These are phyloP conservation scores for Hermaeophaga mercurialis DNA, from an alignment of 2,888 invertebrate genomes.

Conservation along the genomic window DNA sequence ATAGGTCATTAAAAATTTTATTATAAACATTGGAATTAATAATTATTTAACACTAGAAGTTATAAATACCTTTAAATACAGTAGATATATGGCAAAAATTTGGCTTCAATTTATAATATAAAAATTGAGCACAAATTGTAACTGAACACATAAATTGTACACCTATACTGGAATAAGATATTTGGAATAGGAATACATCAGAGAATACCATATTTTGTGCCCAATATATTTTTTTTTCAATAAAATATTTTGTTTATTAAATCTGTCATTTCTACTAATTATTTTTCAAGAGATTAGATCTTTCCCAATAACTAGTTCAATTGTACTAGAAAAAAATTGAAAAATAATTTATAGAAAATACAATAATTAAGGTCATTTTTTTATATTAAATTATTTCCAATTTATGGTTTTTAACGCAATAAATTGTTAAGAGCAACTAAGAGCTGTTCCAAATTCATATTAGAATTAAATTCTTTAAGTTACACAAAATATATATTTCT, in stretches of 20 bases:
- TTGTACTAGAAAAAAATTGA: too few species aligned
- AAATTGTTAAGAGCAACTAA: too few species aligned
- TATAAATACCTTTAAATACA: constrained; percentile 43
- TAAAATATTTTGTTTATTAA: constrained; percentile 13
- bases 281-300: too few species aligned
- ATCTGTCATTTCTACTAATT: neutral
- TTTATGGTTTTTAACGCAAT: too few species aligned
- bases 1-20: constrained; percentile 31
- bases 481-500: too few species aligned
- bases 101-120: constrained; percentile 44
- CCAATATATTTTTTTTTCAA: constrained; percentile 26
- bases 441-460: too few species aligned
- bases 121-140: constrained; percentile 47
- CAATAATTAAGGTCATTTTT: too few species aligned
- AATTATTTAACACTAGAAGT: constrained; percentile 39
- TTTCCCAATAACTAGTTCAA: too few species aligned
- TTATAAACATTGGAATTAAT: constrained; percentile 46
- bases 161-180: constrained; percentile 35
- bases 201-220: constrained; percentile 31
- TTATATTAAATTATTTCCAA: too few species aligned
- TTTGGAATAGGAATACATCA: constrained; percentile 31
- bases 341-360: too few species aligned
- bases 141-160: constrained; percentile 39
- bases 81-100: constrained; percentile 48
- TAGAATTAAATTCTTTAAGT: too few species aligned